phyloP scores from a whole-genome alignment of 2,888 invertebrate genomes.

The Seira sanloemensis region DNA sequence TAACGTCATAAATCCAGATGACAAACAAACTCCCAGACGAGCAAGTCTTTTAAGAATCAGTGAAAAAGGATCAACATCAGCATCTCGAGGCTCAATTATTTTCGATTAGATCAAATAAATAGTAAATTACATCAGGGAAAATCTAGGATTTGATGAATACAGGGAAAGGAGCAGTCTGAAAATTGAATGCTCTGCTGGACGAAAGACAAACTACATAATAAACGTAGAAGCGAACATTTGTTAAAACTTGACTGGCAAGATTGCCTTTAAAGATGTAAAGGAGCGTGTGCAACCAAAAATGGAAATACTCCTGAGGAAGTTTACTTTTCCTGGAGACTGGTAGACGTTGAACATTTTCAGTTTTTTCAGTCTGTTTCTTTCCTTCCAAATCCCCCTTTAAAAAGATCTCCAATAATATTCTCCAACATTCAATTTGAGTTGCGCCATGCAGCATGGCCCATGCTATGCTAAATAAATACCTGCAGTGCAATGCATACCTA shows the following conservation, averaged over 20 bases:
- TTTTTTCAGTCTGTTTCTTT: not conserved
- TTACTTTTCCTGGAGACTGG: not conserved
- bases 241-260: not conserved
- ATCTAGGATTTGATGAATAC: not conserved
- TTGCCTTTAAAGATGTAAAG: not conserved
- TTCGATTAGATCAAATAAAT: not conserved
- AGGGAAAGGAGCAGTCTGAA: not conserved
- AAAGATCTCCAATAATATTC: not conserved
- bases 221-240: not conserved
- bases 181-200: not conserved
- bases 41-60: not conserved
- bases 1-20: not conserved
- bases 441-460: not conserved
- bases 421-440: not conserved
- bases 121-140: not conserved
- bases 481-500: too few relatives aligned
- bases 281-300: not conserved
- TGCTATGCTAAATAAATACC: not conserved
- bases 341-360: not conserved
- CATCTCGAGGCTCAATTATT: not conserved
- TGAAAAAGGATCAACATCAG: not conserved
- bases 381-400: not conserved
- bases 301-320: not conserved
- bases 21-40: not conserved
- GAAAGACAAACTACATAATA: not conserved